These are phyloP conservation scores for Porphyrio hochstetteri DNA, from an alignment of 2,113 vertebrate species.

Conservation along the genomic window DNA sequence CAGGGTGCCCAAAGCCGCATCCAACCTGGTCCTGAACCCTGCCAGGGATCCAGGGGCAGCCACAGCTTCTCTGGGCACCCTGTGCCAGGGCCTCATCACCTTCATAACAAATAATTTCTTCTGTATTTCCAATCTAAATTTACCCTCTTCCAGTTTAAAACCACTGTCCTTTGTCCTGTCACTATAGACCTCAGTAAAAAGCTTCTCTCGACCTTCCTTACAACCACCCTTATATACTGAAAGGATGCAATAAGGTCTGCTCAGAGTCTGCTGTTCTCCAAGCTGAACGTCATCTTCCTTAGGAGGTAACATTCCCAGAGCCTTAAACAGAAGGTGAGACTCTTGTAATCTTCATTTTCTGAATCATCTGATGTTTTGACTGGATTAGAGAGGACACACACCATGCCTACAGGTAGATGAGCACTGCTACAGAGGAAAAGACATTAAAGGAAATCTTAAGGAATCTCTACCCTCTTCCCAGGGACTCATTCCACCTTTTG, in stretches of 20 bases:
- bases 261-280: neutral
- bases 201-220: neutral
- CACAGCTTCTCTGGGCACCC: neutral
- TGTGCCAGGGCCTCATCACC: neutral
- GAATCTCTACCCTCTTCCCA: neutral
- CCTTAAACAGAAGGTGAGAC: neutral
- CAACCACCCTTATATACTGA: neutral
- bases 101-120: neutral
- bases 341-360: neutral
- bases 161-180: neutral
- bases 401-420: no score
- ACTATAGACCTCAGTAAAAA: neutral
- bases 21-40: neutral
- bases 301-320: neutral
- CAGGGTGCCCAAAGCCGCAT: neutral
- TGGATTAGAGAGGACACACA: neutral
- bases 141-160: neutral
- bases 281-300: neutral
- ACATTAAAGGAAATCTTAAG: neutral
- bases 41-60: rapidly evolving
- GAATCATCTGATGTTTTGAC: neutral
- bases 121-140: neutral
- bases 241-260: neutral
- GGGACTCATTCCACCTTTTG: neutral
- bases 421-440: neutral